Evolutionary conservation across 1,140 invertebrate genomes (phyloP), one percentile per base, ranked within the genome.

Genomic region (honey bee (Apis mellifera)): DNA sequence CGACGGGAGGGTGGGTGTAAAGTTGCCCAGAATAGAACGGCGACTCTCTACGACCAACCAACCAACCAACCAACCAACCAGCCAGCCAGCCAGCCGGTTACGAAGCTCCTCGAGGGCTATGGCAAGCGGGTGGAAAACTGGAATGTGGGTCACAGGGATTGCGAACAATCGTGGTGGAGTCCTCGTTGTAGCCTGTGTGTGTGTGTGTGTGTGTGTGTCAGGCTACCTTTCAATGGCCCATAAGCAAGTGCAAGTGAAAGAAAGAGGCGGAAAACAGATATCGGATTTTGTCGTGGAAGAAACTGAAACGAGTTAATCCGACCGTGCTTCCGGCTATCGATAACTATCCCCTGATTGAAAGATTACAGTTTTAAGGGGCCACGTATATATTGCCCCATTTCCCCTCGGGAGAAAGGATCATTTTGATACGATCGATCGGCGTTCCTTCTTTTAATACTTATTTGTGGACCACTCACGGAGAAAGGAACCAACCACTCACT

Each of bases 111-210:
- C 73, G 74, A 57, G 78, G 65, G 80, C 69, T 77, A 26, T 75
- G 55, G 32, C 74, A 74, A 82, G 79, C 78, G 77, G 69, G 84
- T 68, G 80, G 84, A 84, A 81, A 86, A 66, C 21, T 57, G 54
- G 79, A 87, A 90, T 89, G 66, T 90, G 73, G 89, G 89, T 90
- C 89, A 42, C 32, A 90, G 78, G 78, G 60, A 75, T 77, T 82
- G 73, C 42, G 64, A 55, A 75, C 78, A 80, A 59, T 19, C 5
- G 4, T 57, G 19, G 78, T 21, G 82, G 83, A 78, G 74, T 48
- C 66, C 69, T 73, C 78, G 80, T 86, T 42, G 32, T 42, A 42
- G 32, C 32, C 3, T 42, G 32, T 32, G 2, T 32, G 32, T 32
- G 32, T 32, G 2, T 32, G 32, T 32, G 26, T 3, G 2, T 1